Percentiles rank a stretch among this genome's conserved stretches.
Evolutionary conservation across 2,797 vertebrate genomes (phyloP).

Genomic region (Meda fulgida): DNA sequence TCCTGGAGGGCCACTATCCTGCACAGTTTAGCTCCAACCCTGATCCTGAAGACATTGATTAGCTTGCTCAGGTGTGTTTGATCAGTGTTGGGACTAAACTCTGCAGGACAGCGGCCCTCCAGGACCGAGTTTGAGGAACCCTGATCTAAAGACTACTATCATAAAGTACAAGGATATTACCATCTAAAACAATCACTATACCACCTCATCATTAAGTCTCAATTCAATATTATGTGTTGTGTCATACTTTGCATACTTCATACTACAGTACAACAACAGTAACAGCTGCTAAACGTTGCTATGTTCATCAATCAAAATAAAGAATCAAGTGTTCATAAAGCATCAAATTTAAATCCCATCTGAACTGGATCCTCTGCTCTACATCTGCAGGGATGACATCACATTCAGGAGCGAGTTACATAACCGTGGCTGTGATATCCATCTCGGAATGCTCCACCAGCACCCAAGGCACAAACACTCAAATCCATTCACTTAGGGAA

Average conservation of each 20-base stretch:
- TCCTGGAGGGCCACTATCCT: too few relatives aligned
- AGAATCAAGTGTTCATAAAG: conserved; percentile 19
- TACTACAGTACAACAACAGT: background rate
- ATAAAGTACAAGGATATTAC: background rate
- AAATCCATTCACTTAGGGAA: conserved; percentile 41
- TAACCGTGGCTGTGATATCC: conserved; percentile 40
- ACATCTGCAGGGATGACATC: conserved; percentile 42
- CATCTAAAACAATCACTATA: background rate
- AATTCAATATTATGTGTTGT: background rate
- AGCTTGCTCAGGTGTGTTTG: too few relatives aligned
- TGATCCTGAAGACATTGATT: too few relatives aligned
- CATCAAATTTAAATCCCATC: conserved; percentile 24
- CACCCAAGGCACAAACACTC: conserved; percentile 38
- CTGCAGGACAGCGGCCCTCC: too few relatives aligned
- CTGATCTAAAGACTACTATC: background rate
- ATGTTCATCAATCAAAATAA: conserved; percentile 7
- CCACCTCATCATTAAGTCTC: background rate
- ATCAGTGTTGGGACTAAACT: too few relatives aligned
- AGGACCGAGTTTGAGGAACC: too few relatives aligned
- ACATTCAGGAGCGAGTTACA: conserved; percentile 41
- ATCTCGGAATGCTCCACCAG: conserved; percentile 29
- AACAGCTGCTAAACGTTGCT: conserved; percentile 31
- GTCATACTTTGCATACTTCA: conserved; percentile 5
- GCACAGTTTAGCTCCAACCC: too few relatives aligned
- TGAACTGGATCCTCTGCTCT: conserved; percentile 28